Percentiles rank a stretch among this genome's conserved stretches.
phyloP scores from a whole-genome alignment of 2,888 invertebrate genomes.

The Erynnis tages region DNA sequence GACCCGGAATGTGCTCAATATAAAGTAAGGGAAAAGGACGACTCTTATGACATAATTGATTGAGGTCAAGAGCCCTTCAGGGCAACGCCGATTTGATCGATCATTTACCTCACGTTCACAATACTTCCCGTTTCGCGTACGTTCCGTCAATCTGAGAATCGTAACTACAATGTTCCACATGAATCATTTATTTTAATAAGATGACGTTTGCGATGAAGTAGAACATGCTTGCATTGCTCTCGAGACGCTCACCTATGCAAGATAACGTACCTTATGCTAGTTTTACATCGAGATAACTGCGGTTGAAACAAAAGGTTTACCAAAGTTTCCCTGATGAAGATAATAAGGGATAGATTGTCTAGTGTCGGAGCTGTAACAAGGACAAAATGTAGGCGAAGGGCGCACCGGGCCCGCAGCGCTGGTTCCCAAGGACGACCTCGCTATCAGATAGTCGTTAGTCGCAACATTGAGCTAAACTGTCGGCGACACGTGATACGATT shows the following conservation, averaged over 20 bases:
- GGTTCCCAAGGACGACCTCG: conserved; percentile 41
- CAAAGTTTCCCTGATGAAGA: neutral
- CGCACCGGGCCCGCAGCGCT: conserved; percentile 31
- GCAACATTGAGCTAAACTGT: conserved; percentile 11
- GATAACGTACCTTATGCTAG: too few relatives aligned
- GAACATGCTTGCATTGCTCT: too few relatives aligned
- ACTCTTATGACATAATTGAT: conserved; percentile 22
- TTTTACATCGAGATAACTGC: too few relatives aligned
- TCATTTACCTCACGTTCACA: neutral
- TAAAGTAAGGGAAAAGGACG: conserved; percentile 33
- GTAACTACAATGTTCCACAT: neutral
- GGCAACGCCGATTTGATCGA: neutral
- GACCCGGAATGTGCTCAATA: conserved; percentile 49
- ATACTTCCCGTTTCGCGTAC: conserved; percentile 6
- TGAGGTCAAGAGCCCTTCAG: conserved; percentile 28
- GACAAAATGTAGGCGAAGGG: conserved; percentile 48
- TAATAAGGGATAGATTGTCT: neutral
- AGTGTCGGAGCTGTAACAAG: conserved; percentile 29
- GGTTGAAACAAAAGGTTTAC: too few relatives aligned
- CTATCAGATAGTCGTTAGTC: conserved; percentile 25
- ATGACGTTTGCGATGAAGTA: too few relatives aligned
- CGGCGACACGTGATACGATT: conserved; percentile 8
- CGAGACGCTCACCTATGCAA: too few relatives aligned
- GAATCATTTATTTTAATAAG: too few relatives aligned
- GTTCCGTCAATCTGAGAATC: neutral